phyloP scores from a whole-genome alignment of 2,797 vertebrate genomes.

The Melanotaenia pygmaea region DNA sequence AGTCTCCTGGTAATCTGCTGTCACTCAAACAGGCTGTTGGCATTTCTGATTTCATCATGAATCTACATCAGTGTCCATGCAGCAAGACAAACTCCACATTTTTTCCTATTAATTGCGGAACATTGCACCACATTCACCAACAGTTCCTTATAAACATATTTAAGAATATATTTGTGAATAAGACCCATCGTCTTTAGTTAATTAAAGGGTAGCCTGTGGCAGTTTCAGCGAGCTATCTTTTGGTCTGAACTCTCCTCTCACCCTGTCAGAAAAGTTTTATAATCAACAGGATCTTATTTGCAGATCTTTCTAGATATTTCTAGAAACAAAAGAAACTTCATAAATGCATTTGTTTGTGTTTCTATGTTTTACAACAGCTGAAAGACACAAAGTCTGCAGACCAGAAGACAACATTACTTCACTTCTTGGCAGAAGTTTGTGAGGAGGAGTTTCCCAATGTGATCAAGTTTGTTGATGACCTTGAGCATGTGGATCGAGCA shows the following conservation, averaged over 20 bases:
- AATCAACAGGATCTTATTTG: neutral
- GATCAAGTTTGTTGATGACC: constrained; percentile 89
- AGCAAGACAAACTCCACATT: neutral
- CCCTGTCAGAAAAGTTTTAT: neutral
- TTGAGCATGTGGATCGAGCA: constrained; percentile 93
- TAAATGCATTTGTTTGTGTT: constrained; percentile 14
- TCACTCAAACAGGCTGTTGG: neutral
- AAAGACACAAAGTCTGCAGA: constrained; percentile 96
- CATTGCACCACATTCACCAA: too few relatives aligned
- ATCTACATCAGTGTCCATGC: neutral
- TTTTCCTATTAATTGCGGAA: too few relatives aligned
- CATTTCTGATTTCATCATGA: neutral
- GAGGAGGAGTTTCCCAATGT: constrained; percentile 91
- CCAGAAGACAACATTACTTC: constrained; percentile 93
- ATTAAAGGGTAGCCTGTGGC: neutral
- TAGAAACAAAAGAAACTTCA: neutral
- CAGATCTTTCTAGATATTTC: too few relatives aligned
- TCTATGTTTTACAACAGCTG: constrained; percentile 78
- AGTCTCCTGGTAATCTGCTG: neutral
- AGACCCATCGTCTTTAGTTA: neutral
- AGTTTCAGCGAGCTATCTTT: too few relatives aligned
- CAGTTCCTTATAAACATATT: too few relatives aligned
- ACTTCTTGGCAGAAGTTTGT: constrained; percentile 93
- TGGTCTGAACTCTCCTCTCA: neutral
- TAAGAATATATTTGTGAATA: too few relatives aligned